These are phyloP conservation scores for Colostygia pectinataria DNA, from an alignment of 2,888 invertebrate species.

Conservation along the genomic window DNA sequence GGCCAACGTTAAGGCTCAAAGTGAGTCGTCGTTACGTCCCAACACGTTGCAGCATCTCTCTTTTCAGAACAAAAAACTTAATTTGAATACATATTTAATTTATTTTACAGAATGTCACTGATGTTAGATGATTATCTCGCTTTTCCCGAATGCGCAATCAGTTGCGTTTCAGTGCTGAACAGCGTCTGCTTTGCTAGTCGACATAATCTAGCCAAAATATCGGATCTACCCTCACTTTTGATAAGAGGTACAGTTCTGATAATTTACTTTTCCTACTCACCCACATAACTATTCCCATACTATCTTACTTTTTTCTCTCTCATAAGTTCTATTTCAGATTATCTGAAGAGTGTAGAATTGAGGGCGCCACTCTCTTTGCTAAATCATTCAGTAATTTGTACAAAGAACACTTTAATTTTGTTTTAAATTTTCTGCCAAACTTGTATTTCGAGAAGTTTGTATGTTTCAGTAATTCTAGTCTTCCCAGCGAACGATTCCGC, in stretches of 20 bases:
- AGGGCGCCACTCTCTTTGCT: no score
- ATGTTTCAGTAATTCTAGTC: slow-evolving; percentile 61
- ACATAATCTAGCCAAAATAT: slow-evolving; percentile 61
- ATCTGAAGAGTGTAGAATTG: no score
- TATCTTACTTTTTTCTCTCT: background rate
- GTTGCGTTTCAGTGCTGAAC: slow-evolving; percentile 75
- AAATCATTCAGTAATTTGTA: no score
- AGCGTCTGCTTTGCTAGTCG: slow-evolving; percentile 66
- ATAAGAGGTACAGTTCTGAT: slow-evolving; percentile 51
- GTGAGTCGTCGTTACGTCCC: no score
- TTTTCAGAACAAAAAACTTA: no score
- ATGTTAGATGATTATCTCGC: slow-evolving; percentile 73
- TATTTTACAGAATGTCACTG: slow-evolving; percentile 72
- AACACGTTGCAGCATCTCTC: no score
- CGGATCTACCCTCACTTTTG: slow-evolving; percentile 61
- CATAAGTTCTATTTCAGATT: no score
- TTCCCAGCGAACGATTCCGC: slow-evolving; percentile 70
- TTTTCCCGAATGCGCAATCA: slow-evolving; percentile 80
- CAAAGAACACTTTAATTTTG: no score
- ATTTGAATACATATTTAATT: no score
- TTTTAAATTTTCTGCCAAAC: no score
- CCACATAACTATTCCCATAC: background rate
- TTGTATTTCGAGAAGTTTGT: no score
- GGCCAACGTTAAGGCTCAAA: no score
- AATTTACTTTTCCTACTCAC: background rate